Conservation (phyloP, 2,888 invertebrate genomes). For the Lepidocyrtinus sp. region DNA sequence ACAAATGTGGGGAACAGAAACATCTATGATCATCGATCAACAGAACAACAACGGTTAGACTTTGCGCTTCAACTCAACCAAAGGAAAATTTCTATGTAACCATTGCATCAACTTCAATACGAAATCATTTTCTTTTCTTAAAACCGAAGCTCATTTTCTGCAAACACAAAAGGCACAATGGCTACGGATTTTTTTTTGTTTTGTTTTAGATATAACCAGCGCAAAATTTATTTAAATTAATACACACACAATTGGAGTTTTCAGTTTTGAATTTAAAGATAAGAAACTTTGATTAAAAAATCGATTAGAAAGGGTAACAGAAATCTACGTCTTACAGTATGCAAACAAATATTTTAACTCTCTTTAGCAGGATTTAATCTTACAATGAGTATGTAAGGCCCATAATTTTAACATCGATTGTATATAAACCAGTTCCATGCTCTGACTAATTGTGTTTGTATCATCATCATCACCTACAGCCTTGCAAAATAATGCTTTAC, state of each 20-base stretch:
- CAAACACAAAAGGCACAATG: not conserved
- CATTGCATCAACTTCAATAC: not conserved
- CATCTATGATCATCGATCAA: slow-evolving; percentile 69
- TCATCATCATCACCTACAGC: slow-evolving; percentile 8
- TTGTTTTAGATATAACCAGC: too few species aligned
- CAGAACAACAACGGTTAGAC: slow-evolving; percentile 69
- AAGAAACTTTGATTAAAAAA: too few species aligned
- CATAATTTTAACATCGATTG: not conserved
- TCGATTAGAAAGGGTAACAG: slow-evolving; percentile 8
- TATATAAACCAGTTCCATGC: not conserved
- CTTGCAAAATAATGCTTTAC: slow-evolving; percentile 15
- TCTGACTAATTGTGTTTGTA: slow-evolving; percentile 15
- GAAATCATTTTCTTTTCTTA: slow-evolving; percentile 5
- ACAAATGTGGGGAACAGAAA: slow-evolving; percentile 64
- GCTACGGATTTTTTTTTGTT: too few species aligned
- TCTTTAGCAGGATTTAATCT: slow-evolving; percentile 9
- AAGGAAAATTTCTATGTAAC: not conserved
- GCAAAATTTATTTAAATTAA: not conserved
- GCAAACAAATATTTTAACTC: slow-evolving; percentile 3
- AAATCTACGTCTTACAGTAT: slow-evolving; percentile 1
- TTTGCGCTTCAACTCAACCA: not conserved
- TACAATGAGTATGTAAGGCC: too few species aligned
- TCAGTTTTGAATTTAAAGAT: not conserved
- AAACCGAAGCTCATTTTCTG: slow-evolving; percentile 12
- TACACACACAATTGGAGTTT: not conserved